phyloP scores from a whole-genome alignment of 2,888 invertebrate genomes.

The Pterobdella sp. region DNA sequence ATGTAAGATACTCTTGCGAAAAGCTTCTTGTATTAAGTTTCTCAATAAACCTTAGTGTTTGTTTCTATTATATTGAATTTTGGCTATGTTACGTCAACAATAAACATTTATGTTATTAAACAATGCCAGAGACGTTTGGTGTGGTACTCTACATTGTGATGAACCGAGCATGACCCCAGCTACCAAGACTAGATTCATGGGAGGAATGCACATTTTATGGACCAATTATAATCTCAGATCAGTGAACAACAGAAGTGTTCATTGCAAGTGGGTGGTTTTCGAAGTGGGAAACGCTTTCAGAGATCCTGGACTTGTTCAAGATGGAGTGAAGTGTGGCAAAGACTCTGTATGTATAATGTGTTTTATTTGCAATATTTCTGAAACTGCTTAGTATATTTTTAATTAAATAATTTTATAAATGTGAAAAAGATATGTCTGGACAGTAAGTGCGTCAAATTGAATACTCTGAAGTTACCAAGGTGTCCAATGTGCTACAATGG shows the following conservation, averaged over 20 bases:
- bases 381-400: neutral
- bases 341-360: constrained; percentile 2
- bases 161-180: neutral
- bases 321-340: constrained; percentile 14
- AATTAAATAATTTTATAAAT: neutral
- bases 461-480: neutral
- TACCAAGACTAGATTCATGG: neutral
- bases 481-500: constrained; percentile 8
- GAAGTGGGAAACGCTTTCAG: neutral
- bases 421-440: constrained; percentile 1
- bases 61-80: no score
- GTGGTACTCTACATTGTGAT: constrained; percentile 18
- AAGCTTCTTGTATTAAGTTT: no score
- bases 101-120: no score
- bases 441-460: neutral
- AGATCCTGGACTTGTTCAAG: constrained; percentile 9
- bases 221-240: neutral
- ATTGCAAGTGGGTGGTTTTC: constrained; percentile 3
- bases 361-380: neutral
- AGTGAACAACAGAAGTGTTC: neutral
- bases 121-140: constrained; percentile 15
- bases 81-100: no score
- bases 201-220: neutral
- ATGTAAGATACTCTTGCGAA: no score
- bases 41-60: no score